Evolutionary conservation across 2,888 invertebrate species (phyloP), one percentile per base, ranked within the genome.

Genomic region (Stenodema calcarata): DNA sequence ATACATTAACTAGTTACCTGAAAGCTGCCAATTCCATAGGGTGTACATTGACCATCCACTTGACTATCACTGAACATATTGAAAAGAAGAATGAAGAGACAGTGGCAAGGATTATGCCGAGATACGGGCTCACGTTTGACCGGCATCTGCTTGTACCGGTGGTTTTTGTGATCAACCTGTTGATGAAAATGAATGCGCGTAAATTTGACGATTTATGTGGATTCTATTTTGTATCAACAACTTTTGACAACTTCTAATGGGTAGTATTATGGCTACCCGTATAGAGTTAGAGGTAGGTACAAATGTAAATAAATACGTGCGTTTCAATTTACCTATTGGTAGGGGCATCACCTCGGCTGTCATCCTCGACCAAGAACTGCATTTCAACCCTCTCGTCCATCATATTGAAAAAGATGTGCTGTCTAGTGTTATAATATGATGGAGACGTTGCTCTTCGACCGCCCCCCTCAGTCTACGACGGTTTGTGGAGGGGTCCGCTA

Each of bases 41-140:
- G 91, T 96, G 95, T 70, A 97, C 94, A 90, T 96, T 95, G 4
- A 96, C 94, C 90, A 97, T 93, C 90, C 95, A 95, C 91, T 97
- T 97, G 1, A 98, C 97, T 89, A 98, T 97, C 47, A 97, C 96
- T 76, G 97, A 97, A 91, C 97, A 96, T 86, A 97, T 92, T 1
- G 97, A 97, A 91, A 97, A 97, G 91, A 97, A 97, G 79, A 98
- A 92, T 18, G 97, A 97, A 14, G 97, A 97, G 78, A 97, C 91
- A 0, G 96, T 96, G 18, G 97, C 97, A 85, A 97, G 92, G 89
- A 96, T 92, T 88, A 97, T 93, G 44, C 97, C 97, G 88, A 97
- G 92, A 90, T 96, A 96, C 0, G 96, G 96, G 90, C 95, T 47
- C 30, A 73, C 73, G 6, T 44, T 78, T 18, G 78, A 44, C 23